phyloP scores from a whole-genome alignment of 30 jellyfish, hydroid and myxozoan species.

The Chironex yamaguchii region DNA sequence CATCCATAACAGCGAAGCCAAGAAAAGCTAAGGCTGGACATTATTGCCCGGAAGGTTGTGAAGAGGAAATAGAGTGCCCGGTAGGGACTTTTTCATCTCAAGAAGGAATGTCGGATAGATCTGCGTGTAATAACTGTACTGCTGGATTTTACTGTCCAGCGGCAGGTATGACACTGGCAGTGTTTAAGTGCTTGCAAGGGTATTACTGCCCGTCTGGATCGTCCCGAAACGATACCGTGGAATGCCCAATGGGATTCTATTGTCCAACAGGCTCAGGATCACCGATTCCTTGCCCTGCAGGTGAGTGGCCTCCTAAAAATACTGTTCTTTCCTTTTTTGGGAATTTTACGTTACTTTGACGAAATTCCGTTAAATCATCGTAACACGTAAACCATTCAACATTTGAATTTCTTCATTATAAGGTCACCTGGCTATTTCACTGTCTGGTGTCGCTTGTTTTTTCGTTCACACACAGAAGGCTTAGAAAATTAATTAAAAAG shows the following conservation, averaged over 20 bases:
- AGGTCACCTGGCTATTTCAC: neutral
- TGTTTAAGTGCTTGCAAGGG: slow-evolving; percentile 87
- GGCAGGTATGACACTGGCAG: slow-evolving; percentile 84
- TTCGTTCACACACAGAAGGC: no score
- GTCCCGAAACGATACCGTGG: slow-evolving; percentile 74
- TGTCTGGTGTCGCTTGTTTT: neutral
- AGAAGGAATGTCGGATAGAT: slow-evolving; percentile 61
- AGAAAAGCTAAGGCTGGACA: slow-evolving; percentile 77
- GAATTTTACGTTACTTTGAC: no score
- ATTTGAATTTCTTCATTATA: neutral
- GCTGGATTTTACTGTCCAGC: slow-evolving; percentile 94
- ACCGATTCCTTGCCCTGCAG: slow-evolving; percentile 92
- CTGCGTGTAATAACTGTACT: slow-evolving; percentile 89
- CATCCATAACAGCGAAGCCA: slow-evolving; percentile 73
- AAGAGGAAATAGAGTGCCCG: slow-evolving; percentile 79
- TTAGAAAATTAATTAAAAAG: no score
- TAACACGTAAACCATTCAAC: neutral
- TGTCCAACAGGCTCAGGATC: slow-evolving; percentile 93
- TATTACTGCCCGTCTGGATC: slow-evolving; percentile 95
- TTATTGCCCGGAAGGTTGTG: slow-evolving; percentile 91
- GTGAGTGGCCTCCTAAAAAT: no score
- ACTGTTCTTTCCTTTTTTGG: no score
- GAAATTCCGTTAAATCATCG: no score
- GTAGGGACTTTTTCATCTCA: slow-evolving; percentile 88
- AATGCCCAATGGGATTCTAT: slow-evolving; percentile 92